A percentile compares a stretch with the other conserved stretches of the same genome.
phyloP scores from a whole-genome alignment of 2,113 vertebrate species.

The Mugil cephalus region DNA sequence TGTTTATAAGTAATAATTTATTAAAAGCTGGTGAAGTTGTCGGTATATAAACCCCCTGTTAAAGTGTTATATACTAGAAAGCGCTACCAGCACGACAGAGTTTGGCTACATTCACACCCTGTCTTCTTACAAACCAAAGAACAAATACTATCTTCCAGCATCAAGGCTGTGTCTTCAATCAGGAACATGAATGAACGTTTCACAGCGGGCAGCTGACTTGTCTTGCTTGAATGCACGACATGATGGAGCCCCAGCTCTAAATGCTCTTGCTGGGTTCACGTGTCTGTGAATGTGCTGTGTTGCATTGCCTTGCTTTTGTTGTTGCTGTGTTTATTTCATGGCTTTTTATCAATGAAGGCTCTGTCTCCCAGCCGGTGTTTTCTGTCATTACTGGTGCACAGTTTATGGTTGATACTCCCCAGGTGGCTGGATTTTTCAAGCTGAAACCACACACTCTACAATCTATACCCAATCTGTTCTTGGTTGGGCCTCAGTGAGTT shows the following conservation, averaged over 20 bases:
- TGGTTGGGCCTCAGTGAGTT: constrained; percentile 34
- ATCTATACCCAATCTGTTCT: constrained; percentile 55
- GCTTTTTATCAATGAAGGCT: constrained; percentile 34
- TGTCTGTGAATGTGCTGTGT: constrained; percentile 8
- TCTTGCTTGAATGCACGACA: constrained; percentile 43
- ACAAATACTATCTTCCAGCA: constrained; percentile 21
- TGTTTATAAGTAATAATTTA: no score
- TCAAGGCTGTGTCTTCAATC: constrained; percentile 41
- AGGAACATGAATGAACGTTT: constrained; percentile 37
- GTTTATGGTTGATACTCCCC: constrained; percentile 22
- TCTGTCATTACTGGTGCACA: constrained; percentile 23
- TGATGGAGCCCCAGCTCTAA: constrained; percentile 42
- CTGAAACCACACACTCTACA: constrained; percentile 39
- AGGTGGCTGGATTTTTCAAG: constrained; percentile 27
- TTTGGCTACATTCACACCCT: no score
- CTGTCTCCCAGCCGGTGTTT: constrained; percentile 24
- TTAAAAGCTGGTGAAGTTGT: background rate
- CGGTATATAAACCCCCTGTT: background rate
- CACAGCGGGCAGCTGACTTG: constrained; percentile 49
- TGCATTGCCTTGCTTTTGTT: background rate
- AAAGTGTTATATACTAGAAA: background rate
- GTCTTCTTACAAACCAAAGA: constrained; percentile 6
- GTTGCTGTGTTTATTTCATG: no score
- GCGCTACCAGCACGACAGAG: background rate
- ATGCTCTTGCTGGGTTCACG: constrained; percentile 13